Conservation (phyloP, 2,113 vertebrate species). For the Bufo bufo region DNA sequence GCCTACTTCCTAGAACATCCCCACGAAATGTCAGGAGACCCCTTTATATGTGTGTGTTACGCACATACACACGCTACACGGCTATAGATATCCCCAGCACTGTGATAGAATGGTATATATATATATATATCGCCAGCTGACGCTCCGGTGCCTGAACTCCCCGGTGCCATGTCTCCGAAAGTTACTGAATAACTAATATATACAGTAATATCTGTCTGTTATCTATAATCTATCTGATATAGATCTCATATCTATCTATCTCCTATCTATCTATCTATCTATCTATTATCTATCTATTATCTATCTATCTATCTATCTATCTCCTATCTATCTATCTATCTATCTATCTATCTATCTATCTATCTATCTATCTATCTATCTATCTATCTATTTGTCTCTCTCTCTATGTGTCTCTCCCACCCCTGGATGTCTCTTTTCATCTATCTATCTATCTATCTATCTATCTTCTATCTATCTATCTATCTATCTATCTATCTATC, state of each 20-base stretch:
- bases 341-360: conserved; percentile 8
- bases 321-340: neutral
- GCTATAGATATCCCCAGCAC: neutral
- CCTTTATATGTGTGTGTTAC: conserved; percentile 37
- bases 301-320: neutral
- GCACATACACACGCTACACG: conserved; percentile 11
- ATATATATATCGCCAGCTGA: neutral
- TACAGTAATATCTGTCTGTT: neutral
- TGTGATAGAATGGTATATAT: neutral
- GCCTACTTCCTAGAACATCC: conserved; percentile 42
- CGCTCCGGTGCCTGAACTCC: neutral
- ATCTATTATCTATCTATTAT: neutral
- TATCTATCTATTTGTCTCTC: neutral
- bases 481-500: conserved; percentile 3
- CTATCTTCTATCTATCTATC: neutral
- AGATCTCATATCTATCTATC: neutral
- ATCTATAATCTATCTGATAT: no score
- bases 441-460: neutral
- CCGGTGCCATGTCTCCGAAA: no score
- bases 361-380: neutral
- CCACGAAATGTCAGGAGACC: conserved; percentile 54
- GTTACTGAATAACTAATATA: no score
- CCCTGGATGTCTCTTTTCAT: neutral
- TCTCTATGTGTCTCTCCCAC: neutral
- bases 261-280: neutral